Conservation (phyloP, 92 coral and sea anemone species). For the Heteractis magnifica region DNA sequence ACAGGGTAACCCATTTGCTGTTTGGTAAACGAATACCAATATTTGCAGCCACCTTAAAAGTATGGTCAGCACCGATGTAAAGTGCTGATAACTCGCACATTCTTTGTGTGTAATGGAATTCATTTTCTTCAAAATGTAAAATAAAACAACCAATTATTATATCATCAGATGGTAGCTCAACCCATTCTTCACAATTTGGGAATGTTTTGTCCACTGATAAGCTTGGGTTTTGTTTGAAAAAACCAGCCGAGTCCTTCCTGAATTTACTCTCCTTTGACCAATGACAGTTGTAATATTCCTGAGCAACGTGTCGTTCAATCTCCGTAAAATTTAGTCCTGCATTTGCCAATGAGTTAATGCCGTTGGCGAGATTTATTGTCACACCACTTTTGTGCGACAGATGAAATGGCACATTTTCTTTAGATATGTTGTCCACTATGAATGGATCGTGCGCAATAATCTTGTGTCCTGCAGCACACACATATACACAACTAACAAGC, state of each 20-base stretch:
- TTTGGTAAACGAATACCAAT: slow-evolving; percentile 4
- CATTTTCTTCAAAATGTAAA: slow-evolving; percentile 15
- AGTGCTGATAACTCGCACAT: too few species aligned
- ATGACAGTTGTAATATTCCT: slow-evolving; percentile 15
- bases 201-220: neutral
- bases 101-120: neutral
- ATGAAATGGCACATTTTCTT: slow-evolving; percentile 10
- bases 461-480: slow-evolving; percentile 30
- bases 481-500: slow-evolving; percentile 26
- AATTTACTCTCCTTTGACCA: slow-evolving; percentile 2
- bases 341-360: slow-evolving; percentile 25
- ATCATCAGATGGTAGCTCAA: slow-evolving; percentile 39
- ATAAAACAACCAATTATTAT: slow-evolving; percentile 26
- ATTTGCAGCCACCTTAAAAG: slow-evolving; percentile 15
- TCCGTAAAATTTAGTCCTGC: slow-evolving; percentile 25
- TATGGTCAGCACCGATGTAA: neutral
- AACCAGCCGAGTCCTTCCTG: neutral
- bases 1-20: slow-evolving; percentile 10
- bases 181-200: slow-evolving; percentile 7
- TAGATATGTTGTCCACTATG: slow-evolving; percentile 3
- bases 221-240: too few species aligned
- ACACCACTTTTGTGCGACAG: slow-evolving; percentile 35
- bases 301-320: slow-evolving; percentile 29
- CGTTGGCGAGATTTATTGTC: neutral
- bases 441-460: slow-evolving; percentile 26